Evolutionary conservation across 64 coral and sea anemone genomes (phyloP), one percentile per base, ranked within the genome.

Genomic region (Exaiptasia diaphana): DNA sequence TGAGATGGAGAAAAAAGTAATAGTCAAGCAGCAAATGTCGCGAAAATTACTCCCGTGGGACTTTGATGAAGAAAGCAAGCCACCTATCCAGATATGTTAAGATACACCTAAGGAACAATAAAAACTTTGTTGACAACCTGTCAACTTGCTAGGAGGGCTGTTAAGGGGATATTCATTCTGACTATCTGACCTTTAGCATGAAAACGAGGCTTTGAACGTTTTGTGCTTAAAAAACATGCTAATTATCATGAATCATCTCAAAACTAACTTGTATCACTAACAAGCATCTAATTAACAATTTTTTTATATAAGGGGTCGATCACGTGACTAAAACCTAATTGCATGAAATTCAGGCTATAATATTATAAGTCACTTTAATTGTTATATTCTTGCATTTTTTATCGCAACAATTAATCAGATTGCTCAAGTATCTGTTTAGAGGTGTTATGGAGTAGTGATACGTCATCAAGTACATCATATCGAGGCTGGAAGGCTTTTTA

Each of bases 11-110:
- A n/a, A n/a, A n/a, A n/a, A n/a, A n/a, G n/a, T n/a, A n/a, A n/a
- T 83, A 84, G 68, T 84, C 81, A 21, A 40, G 81, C 31, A 73
- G 49, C 81, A 73, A 58, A 35, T 84, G 67, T 84, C n/a, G n/a
- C n/a, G n/a, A n/a, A n/a, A n/a, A n/a, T n/a, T n/a, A 23, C 30
- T 85, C 38, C 82, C 64, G 82, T 85, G 82, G 67, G 54, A 74
- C 52, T 44, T 85, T 85, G 17, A 39, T 85, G 68, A 74, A 49
- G 54, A 83, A 83, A 83, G 81, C 65, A 58, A 72, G 30, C 69
- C 50, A 85, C 82, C 68, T 73, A 74, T 43, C 24, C 62, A 85
- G 38, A 33, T 85, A 45, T 74, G 82, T 63, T 74, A 27, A 85
- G 82, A 20, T 13, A 26, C 29, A 6, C 18, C 39, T 73, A 37